These are phyloP conservation scores for Drosophila neocordata DNA, from an alignment of 1,140 invertebrate genomes.

Conservation along the genomic window DNA sequence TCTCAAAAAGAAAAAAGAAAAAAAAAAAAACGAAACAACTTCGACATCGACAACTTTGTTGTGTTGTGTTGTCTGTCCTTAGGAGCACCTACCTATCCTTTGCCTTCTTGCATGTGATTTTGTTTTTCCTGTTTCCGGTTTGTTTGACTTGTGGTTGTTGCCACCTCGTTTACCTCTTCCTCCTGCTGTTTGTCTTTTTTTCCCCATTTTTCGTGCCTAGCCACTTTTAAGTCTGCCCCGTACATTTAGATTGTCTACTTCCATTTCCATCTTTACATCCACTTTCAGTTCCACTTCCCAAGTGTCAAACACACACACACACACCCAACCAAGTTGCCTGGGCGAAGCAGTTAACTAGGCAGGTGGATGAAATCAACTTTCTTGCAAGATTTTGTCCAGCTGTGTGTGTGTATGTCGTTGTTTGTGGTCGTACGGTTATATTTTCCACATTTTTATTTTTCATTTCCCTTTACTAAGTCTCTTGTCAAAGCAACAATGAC, in stretches of 20 bases:
- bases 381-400: background rate
- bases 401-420: background rate
- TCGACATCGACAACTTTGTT: slow-evolving; percentile 64
- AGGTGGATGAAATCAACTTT: slow-evolving; percentile 8
- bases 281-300: slow-evolving; percentile 3
- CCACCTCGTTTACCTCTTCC: background rate
- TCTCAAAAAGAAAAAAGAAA: background rate
- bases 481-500: background rate
- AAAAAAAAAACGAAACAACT: slow-evolving; percentile 33
- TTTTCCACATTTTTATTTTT: slow-evolving; percentile 7
- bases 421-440: background rate
- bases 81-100: background rate
- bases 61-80: slow-evolving; percentile 24
- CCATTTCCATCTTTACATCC: background rate
- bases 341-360: slow-evolving; percentile 1
- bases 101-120: slow-evolving; percentile 57
- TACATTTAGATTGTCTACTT: slow-evolving; percentile 6
- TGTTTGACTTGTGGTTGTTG: slow-evolving; percentile 67
- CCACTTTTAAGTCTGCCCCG: background rate
- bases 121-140: slow-evolving; percentile 60
- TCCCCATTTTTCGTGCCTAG: background rate
- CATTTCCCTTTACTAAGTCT: background rate
- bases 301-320: background rate
- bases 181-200: background rate
- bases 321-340: background rate